These are phyloP conservation scores for Drosophila lini DNA, from an alignment of 1,140 invertebrate species.

Conservation along the genomic window DNA sequence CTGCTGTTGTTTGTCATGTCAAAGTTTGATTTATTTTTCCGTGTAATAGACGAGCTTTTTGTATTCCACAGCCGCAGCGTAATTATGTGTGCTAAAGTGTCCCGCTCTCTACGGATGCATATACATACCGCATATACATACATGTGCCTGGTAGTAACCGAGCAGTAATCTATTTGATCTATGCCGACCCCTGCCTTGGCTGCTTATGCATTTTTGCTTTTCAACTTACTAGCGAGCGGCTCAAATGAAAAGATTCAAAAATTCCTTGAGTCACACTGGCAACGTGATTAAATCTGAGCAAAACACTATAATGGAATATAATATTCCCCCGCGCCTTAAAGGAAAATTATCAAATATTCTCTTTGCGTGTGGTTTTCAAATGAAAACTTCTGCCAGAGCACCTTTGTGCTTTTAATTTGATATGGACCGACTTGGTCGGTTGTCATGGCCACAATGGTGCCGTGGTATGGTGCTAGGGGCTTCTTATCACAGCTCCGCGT, in stretches of 20 bases:
- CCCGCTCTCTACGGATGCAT: slow-evolving; percentile 14
- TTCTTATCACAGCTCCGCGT: slow-evolving; percentile 42
- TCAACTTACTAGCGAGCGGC: slow-evolving; percentile 18
- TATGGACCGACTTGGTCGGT: slow-evolving; percentile 14
- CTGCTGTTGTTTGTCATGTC: slow-evolving; percentile 56
- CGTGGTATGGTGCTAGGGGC: neutral
- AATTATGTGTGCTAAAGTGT: slow-evolving; percentile 53
- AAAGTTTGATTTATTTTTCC: slow-evolving; percentile 80
- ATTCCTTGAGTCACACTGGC: slow-evolving; percentile 24
- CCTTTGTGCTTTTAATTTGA: slow-evolving; percentile 35
- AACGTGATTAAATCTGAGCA: slow-evolving; percentile 33
- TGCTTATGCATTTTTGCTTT: slow-evolving; percentile 67
- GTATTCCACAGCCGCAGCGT: slow-evolving; percentile 32
- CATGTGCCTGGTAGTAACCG: slow-evolving; percentile 16
- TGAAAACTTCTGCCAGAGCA: slow-evolving; percentile 29
- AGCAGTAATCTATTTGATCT: slow-evolving; percentile 79
- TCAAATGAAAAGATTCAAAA: slow-evolving; percentile 36
- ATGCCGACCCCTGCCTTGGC: slow-evolving; percentile 57
- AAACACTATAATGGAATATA: slow-evolving; percentile 7
- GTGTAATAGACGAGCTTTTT: slow-evolving; percentile 70
- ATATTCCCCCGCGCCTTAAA: slow-evolving; percentile 18
- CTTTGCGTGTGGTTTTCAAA: slow-evolving; percentile 27
- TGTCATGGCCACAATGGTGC: slow-evolving; percentile 14
- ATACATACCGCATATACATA: slow-evolving; percentile 2
- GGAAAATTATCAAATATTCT: slow-evolving; percentile 51